These are phyloP conservation scores for Marasmarcha lunaedactyla DNA, from an alignment of 2,888 invertebrate genomes.

Conservation along the genomic window DNA sequence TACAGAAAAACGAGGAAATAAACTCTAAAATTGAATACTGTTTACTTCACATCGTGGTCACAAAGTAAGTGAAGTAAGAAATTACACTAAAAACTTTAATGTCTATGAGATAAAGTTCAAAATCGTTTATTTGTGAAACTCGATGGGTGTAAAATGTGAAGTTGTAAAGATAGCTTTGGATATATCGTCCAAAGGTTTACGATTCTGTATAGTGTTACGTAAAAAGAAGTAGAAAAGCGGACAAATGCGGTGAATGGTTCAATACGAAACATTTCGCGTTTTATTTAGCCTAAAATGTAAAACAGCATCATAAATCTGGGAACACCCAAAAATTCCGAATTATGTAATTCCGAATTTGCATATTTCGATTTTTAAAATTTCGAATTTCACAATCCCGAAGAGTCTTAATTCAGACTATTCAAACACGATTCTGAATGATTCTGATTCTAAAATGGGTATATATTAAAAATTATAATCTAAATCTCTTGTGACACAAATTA, in stretches of 20 bases:
- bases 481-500: no score
- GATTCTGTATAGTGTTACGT: slow-evolving; percentile 38
- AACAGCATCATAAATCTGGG: no score
- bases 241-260: slow-evolving; percentile 15
- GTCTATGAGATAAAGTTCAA: slow-evolving; percentile 12
- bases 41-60: slow-evolving; percentile 33
- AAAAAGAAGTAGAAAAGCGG: slow-evolving; percentile 30
- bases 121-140: slow-evolving; percentile 7
- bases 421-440: no score
- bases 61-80: background rate
- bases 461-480: no score
- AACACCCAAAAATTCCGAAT: no score
- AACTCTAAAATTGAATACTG: slow-evolving; percentile 42
- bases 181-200: slow-evolving; percentile 47
- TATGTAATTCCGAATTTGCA: no score
- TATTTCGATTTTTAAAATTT: no score
- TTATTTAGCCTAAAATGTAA: no score
- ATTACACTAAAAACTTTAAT: background rate
- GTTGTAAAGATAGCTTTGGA: slow-evolving; percentile 15
- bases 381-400: no score
- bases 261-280: slow-evolving; percentile 13
- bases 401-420: no score
- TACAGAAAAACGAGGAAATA: slow-evolving; percentile 27
- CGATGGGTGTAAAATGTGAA: slow-evolving; percentile 21
- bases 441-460: no score